These are phyloP conservation scores for Zingel zingel DNA, from an alignment of 2,113 vertebrate species.

Conservation along the genomic window DNA sequence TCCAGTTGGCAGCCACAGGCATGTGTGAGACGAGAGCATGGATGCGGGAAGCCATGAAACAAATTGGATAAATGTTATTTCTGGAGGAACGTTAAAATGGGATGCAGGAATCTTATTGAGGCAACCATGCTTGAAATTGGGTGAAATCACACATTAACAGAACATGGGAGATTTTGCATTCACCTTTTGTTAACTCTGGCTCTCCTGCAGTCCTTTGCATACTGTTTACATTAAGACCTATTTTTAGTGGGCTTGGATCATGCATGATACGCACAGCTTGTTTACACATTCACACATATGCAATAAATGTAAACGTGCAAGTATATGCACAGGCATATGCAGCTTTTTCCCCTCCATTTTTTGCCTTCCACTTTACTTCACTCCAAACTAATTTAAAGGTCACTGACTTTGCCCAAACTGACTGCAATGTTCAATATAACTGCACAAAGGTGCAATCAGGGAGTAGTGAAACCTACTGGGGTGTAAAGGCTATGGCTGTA, in stretches of 20 bases:
- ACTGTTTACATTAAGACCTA: conserved; percentile 8
- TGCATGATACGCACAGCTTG: neutral
- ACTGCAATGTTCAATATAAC: conserved; percentile 46
- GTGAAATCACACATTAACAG: conserved; percentile 78
- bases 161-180: conserved; percentile 73
- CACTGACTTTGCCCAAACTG: conserved; percentile 54
- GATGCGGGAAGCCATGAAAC: conserved; percentile 77
- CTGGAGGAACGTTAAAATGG: conserved; percentile 80
- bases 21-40: conserved; percentile 64
- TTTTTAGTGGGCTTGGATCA: conserved; percentile 21
- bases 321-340: neutral
- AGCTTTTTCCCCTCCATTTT: neutral
- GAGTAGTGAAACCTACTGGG: conserved; percentile 36
- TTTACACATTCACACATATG: conserved; percentile 5
- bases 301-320: neutral
- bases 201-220: conserved; percentile 1
- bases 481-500: conserved; percentile 32
- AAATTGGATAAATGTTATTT: conserved; percentile 86
- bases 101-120: conserved; percentile 77
- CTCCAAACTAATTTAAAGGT: conserved; percentile 58
- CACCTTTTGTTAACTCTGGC: conserved; percentile 65
- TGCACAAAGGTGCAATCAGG: conserved; percentile 45
- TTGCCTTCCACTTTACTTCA: conserved; percentile 6
- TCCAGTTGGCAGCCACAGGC: conserved; percentile 58
- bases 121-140: conserved; percentile 85